These are phyloP conservation scores for Phyllostomus hastatus DNA, from an alignment of 2,113 vertebrate species.

Conservation along the genomic window DNA sequence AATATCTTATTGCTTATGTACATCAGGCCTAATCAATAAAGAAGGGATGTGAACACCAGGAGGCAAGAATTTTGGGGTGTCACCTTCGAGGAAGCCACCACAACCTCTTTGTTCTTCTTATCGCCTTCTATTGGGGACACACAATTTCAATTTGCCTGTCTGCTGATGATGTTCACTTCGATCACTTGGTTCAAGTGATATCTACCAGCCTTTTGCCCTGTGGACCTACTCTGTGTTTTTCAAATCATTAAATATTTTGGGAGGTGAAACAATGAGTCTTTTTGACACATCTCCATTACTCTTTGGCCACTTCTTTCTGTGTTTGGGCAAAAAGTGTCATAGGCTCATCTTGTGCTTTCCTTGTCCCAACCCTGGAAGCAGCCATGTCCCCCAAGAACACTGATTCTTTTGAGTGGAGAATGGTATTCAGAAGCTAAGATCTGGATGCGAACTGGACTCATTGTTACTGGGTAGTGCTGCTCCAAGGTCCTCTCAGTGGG, in stretches of 20 bases:
- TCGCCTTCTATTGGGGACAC: not conserved
- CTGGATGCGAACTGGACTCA: not conserved
- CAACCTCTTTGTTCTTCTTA: not conserved
- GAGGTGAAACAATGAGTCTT: not conserved
- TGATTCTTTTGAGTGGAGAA: not conserved
- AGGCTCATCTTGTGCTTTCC: not conserved
- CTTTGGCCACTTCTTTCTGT: not conserved
- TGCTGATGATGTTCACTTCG: not conserved
- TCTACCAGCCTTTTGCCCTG: not conserved
- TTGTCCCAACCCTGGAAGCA: not conserved
- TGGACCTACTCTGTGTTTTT: not conserved
- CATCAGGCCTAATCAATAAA: not conserved
- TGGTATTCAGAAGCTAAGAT: not conserved
- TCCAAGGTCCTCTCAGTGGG: not conserved
- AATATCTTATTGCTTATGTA: not conserved
- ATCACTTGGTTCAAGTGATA: not conserved
- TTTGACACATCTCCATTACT: not conserved
- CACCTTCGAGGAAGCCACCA: not conserved
- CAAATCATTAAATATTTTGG: not conserved
- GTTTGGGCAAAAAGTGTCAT: not conserved
- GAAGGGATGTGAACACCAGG: not conserved
- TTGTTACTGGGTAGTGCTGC: not conserved
- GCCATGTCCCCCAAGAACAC: not conserved
- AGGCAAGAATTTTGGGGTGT: not conserved
- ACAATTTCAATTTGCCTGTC: not conserved